Evolutionary conservation across 1,140 invertebrate genomes (phyloP).

Genomic region (Argopecten irradians): DNA sequence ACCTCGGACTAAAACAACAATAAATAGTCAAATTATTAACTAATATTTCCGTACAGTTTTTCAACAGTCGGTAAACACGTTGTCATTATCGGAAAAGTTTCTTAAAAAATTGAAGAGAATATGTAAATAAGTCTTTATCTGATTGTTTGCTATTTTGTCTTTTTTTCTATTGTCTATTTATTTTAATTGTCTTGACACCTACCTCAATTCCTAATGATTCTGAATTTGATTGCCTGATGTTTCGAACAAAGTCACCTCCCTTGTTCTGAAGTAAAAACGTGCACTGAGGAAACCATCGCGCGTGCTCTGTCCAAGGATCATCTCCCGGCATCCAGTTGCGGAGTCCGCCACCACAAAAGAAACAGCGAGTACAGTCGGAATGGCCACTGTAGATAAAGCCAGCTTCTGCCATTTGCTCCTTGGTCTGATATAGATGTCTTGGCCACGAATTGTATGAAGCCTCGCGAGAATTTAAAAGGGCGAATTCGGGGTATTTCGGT

Average conservation of each 20-base stretch:
- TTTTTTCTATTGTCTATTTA: no score
- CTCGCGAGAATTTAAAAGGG: constrained; percentile 83
- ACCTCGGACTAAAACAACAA: not conserved
- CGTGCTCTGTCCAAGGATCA: constrained; percentile 40
- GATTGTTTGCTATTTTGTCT: no score
- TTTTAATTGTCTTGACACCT: no score
- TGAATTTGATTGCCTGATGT: not conserved
- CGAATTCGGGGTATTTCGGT: constrained; percentile 65
- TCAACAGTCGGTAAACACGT: no score
- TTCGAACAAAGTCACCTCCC: not conserved
- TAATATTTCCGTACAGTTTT: no score
- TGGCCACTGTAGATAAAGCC: constrained; percentile 91
- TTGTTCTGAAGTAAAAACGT: not conserved
- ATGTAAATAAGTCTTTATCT: no score
- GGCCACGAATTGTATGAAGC: constrained; percentile 82
- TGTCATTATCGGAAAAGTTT: no score
- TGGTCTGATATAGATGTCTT: constrained; percentile 80
- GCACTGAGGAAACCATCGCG: not conserved
- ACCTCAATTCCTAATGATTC: not conserved
- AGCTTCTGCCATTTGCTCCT: constrained; percentile 87
- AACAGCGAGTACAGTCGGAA: constrained; percentile 14
- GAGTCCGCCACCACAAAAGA: constrained; percentile 37
- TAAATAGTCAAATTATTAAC: no score
- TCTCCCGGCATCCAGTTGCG: constrained; percentile 43
- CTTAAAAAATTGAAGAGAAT: no score